Evolutionary conservation across 2,888 invertebrate genomes (phyloP), one percentile per base, ranked within the genome.

Genomic region (Metellina segmentata): DNA sequence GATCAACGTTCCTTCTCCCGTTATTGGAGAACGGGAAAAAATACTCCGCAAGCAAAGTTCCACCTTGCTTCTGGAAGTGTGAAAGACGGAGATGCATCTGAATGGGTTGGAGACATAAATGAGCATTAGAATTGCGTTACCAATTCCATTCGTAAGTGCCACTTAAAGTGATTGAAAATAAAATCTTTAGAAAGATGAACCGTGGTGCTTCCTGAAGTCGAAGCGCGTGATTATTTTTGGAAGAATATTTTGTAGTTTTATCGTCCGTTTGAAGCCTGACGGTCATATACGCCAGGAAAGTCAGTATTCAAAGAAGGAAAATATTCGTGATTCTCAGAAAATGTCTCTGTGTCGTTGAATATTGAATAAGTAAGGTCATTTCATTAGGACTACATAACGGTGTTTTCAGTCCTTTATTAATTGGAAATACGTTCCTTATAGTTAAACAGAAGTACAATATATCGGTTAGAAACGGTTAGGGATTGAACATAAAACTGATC

Each of bases 21-120:
- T 71, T 82, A 71, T 71, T 71, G 70, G 81, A 82, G 69, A 51
- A 71, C 49, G 48, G 70, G 81, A 82, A 71, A 51, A 82, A 82
- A 7, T 19, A 70, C 70, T 82, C 48, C 74, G 20, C 11, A 74
- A 34, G 34, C 34, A 34, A 34, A 34, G 34, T 16, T 69, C 13
- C n/a, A 16, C 0, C n/a, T 7, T 69, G 69, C n/a, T 34, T 6
- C 74, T 0, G 20, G 34, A n/a, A 74, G 74, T 5, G 74, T 16
- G 16, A 16, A 61, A 61, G 16, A 61, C 61, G 61, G 16, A 11
- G 61, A 16, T 61, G 16, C 61, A 61, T 61, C 34, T 34, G 61
- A 8, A 61, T 61, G 61, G 61, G 13, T 13, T 61, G 61, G 34
- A 9, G 61, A 61, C 61, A 16, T 61, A 61, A 61, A 61, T 61